These are phyloP conservation scores for Myotis pilosus DNA, from an alignment of 2,797 vertebrate genomes.

Conservation along the genomic window DNA sequence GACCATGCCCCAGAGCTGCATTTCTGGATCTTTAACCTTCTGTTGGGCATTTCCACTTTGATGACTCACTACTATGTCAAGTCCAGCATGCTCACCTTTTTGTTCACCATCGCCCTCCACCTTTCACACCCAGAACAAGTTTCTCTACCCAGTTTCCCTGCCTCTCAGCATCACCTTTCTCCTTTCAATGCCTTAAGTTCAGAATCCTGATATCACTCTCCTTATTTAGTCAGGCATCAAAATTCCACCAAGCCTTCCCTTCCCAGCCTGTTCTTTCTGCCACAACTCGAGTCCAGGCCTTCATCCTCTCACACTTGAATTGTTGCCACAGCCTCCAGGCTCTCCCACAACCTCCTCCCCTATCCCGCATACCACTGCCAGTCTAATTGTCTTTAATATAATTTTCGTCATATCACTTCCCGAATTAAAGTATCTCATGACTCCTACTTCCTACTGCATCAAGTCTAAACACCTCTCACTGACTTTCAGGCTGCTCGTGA, in stretches of 20 bases:
- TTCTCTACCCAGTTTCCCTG: not conserved
- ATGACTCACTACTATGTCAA: not conserved
- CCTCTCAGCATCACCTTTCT: slow-evolving; percentile 14
- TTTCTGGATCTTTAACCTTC: not conserved
- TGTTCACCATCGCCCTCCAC: not conserved
- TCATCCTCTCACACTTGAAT: not conserved
- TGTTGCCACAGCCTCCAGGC: slow-evolving; percentile 25
- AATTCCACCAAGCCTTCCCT: slow-evolving; percentile 21
- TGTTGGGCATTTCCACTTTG: not conserved
- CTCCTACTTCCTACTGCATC: slow-evolving; percentile 59
- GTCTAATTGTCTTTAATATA: slow-evolving; percentile 38
- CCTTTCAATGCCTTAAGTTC: not conserved
- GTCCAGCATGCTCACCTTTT: not conserved
- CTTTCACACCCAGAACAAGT: slow-evolving; percentile 21
- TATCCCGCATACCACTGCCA: not conserved
- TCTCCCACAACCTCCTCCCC: slow-evolving; percentile 30
- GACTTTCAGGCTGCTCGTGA: slow-evolving; percentile 28
- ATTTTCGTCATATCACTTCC: slow-evolving; percentile 58
- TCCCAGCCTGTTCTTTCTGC: not conserved
- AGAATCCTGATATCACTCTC: slow-evolving; percentile 17
- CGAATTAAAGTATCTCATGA: slow-evolving; percentile 54
- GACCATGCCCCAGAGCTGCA: not conserved
- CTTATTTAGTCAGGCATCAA: slow-evolving; percentile 7
- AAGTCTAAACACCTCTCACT: slow-evolving; percentile 65
- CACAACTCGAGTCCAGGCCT: not conserved